Evolutionary conservation across 2,113 vertebrate genomes (phyloP), one percentile per base, ranked within the genome.

Genomic region (Myrmecophaga tridactyla): DNA sequence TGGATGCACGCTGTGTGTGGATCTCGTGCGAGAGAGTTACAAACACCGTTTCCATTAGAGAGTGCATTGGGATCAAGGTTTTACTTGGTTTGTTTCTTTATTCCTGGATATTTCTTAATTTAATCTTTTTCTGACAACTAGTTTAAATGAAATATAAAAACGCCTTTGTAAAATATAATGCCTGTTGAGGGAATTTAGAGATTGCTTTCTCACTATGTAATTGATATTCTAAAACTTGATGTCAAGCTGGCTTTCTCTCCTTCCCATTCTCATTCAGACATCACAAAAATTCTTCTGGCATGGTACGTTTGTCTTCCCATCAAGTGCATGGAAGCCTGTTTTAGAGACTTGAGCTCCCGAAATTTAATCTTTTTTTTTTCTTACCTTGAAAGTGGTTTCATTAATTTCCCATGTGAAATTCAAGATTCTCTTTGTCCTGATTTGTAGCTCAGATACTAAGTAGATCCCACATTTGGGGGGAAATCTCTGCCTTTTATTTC

Each of bases 361-460:
- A 80, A 23, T 73, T 48, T 80, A 23, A 13, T 39, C 53, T 51
- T 77, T 75, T 83, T 9, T 31, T 6, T 13, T 58, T 9, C 5
- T 15, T 3, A 48, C n/a, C 75, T 48, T n/a, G 53, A 11, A 90
- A 43, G 29, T 67, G 31, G 17, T 82, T 90, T 89, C 13, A 53
- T 78, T 89, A 70, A 63, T 85, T 89, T 62, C 7, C 6, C 39
- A 46, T 10, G 11, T 4, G 41, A 84, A 92, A 89, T 58, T 85
- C 36, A 0, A 51, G 6, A 0, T 83, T 72, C 51, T 77, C 58
- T 73, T 88, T 81, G 41, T 83, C 41, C 11, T 92, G 75, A 87
- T 94, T 82, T 29, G 90, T 83, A 94, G 23, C 72, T 81, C 76
- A 46, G 41, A 39, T 78, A 75, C 23, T 89, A 83, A 95, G 17